Percentiles rank a stretch among this genome's conserved stretches.
Evolutionary conservation across 2,113 vertebrate genomes (phyloP).

Genomic region (Myxocyprinus asiaticus): DNA sequence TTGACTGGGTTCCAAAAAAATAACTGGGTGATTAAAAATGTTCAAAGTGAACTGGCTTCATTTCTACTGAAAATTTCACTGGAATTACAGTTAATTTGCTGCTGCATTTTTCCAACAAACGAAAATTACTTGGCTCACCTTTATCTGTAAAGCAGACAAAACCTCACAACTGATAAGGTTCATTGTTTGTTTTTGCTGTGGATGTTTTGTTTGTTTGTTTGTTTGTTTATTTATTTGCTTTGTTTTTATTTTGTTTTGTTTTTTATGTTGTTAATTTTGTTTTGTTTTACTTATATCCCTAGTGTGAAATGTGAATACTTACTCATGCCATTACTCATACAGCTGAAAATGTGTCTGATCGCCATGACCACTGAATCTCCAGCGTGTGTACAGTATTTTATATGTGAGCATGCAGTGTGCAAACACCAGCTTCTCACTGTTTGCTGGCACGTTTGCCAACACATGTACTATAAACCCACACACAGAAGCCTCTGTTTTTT

Average conservation of each 20-base stretch:
- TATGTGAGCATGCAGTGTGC: neutral
- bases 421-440: neutral
- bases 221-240: neutral
- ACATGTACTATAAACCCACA: neutral
- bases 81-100: no score
- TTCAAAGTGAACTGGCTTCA: no score
- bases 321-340: neutral
- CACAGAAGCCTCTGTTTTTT: neutral
- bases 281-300: neutral
- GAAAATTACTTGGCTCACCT: no score
- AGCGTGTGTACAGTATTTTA: neutral
- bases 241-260: neutral
- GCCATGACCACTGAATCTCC: conserved; percentile 1
- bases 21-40: no score
- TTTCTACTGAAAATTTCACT: no score
- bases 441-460: neutral
- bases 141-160: no score
- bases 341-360: neutral
- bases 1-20: no score
- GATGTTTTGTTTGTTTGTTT: no score
- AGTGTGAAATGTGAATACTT: neutral
- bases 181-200: no score
- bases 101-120: no score
- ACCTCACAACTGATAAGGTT: no score
- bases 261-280: no score